Conservation (phyloP, 1,140 invertebrate genomes). For the Drosophila lacteicornis region DNA sequence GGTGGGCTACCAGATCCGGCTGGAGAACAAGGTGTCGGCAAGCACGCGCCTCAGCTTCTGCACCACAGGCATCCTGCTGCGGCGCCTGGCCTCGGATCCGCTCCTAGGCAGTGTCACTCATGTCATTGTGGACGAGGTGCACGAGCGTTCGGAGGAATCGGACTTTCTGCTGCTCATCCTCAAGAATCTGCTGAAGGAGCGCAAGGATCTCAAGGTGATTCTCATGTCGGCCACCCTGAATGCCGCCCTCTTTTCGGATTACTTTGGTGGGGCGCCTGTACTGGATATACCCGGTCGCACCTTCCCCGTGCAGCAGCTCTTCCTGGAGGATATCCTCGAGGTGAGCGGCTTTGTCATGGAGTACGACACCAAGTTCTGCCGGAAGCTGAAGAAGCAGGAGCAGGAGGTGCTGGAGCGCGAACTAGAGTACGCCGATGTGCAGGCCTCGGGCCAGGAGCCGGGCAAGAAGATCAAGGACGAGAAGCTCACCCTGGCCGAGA, state of each 20-base stretch:
- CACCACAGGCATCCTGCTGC: conserved; percentile 95
- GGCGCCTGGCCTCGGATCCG: conserved; percentile 91
- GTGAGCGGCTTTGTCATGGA: conserved; percentile 89
- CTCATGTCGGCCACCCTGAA: conserved; percentile 96
- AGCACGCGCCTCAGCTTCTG: conserved; percentile 94
- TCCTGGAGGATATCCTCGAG: conserved; percentile 92
- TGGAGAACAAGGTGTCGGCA: conserved; percentile 91
- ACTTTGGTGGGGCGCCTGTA: conserved; percentile 90
- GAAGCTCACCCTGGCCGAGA: conserved; percentile 88
- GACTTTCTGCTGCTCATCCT: conserved; percentile 93
- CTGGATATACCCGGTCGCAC: conserved; percentile 92
- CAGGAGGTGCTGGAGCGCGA: conserved; percentile 74
- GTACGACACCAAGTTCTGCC: conserved; percentile 89
- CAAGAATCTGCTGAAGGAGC: conserved; percentile 89
- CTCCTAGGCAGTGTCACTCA: conserved; percentile 90
- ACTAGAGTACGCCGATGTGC: conserved; percentile 87
- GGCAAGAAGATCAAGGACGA: conserved; percentile 89
- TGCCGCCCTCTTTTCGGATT: conserved; percentile 91
- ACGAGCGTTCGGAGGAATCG: conserved; percentile 95
- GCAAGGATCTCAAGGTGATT: conserved; percentile 92
- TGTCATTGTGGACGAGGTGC: conserved; percentile 95
- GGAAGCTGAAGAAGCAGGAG: conserved; percentile 87
- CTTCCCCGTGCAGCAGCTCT: conserved; percentile 92
- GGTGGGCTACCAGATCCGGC: conserved; percentile 94
- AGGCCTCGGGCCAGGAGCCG: conserved; percentile 85